Evolutionary conservation across 2,797 vertebrate genomes (phyloP).

Genomic region (Dryobates pubescens): DNA sequence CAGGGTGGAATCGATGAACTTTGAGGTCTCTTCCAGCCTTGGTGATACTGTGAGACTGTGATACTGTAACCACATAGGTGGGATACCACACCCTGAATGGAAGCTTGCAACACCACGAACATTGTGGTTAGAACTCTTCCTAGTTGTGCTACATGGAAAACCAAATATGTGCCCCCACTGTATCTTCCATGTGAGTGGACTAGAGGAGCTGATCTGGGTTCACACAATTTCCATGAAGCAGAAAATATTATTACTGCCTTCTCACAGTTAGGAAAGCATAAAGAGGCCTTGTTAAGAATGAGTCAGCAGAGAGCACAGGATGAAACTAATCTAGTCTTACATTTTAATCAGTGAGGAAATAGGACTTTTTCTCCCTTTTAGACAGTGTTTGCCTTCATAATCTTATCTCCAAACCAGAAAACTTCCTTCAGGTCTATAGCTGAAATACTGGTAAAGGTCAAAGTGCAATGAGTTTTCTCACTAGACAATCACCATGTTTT

Average conservation of each 20-base stretch:
- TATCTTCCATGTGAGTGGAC: neutral
- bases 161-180: accelerated
- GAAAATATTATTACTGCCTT: neutral
- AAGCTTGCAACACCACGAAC: neutral
- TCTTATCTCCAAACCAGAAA: neutral
- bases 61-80: too few relatives aligned
- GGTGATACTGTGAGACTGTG: too few relatives aligned
- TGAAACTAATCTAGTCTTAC: neutral
- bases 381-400: neutral
- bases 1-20: too few relatives aligned
- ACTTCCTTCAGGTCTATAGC: neutral
- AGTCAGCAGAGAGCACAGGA: conserved; percentile 11
- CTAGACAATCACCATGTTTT: neutral
- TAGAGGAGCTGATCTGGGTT: neutral
- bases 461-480: neutral
- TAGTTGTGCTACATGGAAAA: neutral
- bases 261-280: neutral
- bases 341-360: neutral
- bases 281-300: neutral
- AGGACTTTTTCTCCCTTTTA: neutral
- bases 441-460: neutral
- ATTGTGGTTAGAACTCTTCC: neutral
- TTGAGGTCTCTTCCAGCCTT: too few relatives aligned
- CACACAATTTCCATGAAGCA: neutral
- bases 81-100: neutral